Base-by-base conservation (phyloP, 2,888 invertebrate genomes). In the Caenorhabditis virilis region DNA sequence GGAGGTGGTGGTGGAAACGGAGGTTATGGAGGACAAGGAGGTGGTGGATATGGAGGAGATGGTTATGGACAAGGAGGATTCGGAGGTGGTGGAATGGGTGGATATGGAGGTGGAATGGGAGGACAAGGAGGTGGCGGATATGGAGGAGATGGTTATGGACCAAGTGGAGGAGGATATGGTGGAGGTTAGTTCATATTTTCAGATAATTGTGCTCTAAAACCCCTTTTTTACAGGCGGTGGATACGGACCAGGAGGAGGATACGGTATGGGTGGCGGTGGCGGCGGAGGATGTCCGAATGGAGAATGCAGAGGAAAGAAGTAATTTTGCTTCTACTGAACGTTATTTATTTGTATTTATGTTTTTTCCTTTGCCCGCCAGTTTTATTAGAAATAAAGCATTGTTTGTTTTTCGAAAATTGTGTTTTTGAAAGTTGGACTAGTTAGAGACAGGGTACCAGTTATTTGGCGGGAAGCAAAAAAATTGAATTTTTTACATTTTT, bases 261-360 rank as follows among this genome's bases (percentile, higher is more conserved):
- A 43, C 26, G 46, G 46, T 53, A 57, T 56, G n/a, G 66, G 66
- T 15, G 50, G 58, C 23, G 64, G 64, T 27, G 69, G 64, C 35
- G 64, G 62, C 27, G 63, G 65, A 13, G 65, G 65, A 49, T 64
- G 69, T 25, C 64, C 64, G 9, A 65, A 64, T 27, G 69, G 67
- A 55, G 67, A 62, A 39, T 62, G 59, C 45, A 54, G 67, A 20
- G 67, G 67, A 54, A 46, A 36, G 39, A 59, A 64, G 46, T 59
- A 59, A n/a, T n/a, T n/a, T n/a, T n/a, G n/a, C n/a, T n/a, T n/a
- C n/a, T n/a, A n/a, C n/a, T n/a, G n/a, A n/a, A n/a, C n/a, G n/a
- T n/a, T n/a, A n/a, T n/a, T n/a, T n/a, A n/a, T n/a, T n/a, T n/a
- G n/a, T n/a, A n/a, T n/a, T n/a, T n/a, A n/a, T n/a, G n/a, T n/a